Conservation (phyloP, 2,113 vertebrate species). For the Tupaia tana region DNA sequence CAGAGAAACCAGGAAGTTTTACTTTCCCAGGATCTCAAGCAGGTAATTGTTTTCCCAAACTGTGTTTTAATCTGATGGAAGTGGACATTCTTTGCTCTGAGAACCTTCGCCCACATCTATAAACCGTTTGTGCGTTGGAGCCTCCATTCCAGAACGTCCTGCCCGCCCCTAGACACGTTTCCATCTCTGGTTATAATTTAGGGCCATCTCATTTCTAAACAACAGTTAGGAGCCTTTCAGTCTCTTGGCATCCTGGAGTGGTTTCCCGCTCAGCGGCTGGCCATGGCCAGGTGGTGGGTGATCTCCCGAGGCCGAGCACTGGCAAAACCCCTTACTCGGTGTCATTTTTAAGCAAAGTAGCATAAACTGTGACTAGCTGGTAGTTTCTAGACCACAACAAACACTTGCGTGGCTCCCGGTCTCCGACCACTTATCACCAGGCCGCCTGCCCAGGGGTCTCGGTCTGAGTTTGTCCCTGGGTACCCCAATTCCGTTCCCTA, state of each 20-base stretch:
- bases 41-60: slow-evolving; percentile 83
- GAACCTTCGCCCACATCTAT: neutral
- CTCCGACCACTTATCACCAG: neutral
- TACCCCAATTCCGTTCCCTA: neutral
- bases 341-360: neutral
- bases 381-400: neutral
- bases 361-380: no score
- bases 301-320: neutral
- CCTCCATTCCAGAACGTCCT: neutral
- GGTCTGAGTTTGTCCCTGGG: neutral
- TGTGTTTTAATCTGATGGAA: slow-evolving; percentile 30
- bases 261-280: neutral
- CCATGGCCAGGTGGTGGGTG: neutral
- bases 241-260: neutral
- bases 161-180: neutral
- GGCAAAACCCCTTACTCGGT: neutral
- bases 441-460: neutral
- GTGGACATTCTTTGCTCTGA: neutral
- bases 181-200: slow-evolving; percentile 54
- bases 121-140: neutral
- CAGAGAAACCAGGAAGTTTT: slow-evolving; percentile 77
- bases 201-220: slow-evolving; percentile 55
- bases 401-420: neutral
- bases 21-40: slow-evolving; percentile 83
- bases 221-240: neutral